Conservation (phyloP, 2,888 invertebrate genomes). For the Dolichomitus sp. region DNA sequence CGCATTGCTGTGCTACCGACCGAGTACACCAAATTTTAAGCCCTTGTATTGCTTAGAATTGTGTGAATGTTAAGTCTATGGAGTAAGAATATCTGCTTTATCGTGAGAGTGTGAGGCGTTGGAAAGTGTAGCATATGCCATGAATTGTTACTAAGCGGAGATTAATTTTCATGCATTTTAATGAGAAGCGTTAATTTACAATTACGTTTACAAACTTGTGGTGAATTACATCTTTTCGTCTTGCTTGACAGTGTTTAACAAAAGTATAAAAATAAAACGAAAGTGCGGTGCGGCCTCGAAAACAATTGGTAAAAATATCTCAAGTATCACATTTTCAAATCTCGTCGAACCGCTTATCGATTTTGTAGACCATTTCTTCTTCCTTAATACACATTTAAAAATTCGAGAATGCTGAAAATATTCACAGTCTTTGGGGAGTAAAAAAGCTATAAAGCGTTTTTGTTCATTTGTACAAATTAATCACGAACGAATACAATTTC, state of each 20-base stretch:
- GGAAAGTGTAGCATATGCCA: slow-evolving; percentile 19
- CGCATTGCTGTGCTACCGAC: slow-evolving; percentile 67
- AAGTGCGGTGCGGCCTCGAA: background rate
- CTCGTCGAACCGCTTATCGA: background rate
- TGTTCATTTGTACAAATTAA: slow-evolving; percentile 17
- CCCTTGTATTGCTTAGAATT: slow-evolving; percentile 7
- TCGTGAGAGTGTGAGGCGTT: slow-evolving; percentile 41
- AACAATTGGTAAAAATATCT: slow-evolving; percentile 11
- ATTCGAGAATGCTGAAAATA: background rate
- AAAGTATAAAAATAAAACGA: slow-evolving; percentile 8
- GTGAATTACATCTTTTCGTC: slow-evolving; percentile 21
- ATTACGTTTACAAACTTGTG: slow-evolving; percentile 46
- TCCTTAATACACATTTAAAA: background rate
- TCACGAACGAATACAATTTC: slow-evolving; percentile 15
- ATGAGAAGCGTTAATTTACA: slow-evolving; percentile 54
- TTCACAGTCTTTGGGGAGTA: background rate
- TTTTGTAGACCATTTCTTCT: background rate
- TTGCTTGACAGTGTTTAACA: slow-evolving; percentile 12
- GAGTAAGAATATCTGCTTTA: slow-evolving; percentile 47
- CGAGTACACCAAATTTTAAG: slow-evolving; percentile 50
- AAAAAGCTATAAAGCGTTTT: slow-evolving; percentile 1
- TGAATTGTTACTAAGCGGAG: slow-evolving; percentile 40
- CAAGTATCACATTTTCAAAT: slow-evolving; percentile 15
- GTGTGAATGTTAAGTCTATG: slow-evolving; percentile 34
- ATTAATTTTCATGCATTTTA: slow-evolving; percentile 60